Conservation (phyloP, 92 coral and sea anemone species). For the Epizoanthus scotinus region DNA sequence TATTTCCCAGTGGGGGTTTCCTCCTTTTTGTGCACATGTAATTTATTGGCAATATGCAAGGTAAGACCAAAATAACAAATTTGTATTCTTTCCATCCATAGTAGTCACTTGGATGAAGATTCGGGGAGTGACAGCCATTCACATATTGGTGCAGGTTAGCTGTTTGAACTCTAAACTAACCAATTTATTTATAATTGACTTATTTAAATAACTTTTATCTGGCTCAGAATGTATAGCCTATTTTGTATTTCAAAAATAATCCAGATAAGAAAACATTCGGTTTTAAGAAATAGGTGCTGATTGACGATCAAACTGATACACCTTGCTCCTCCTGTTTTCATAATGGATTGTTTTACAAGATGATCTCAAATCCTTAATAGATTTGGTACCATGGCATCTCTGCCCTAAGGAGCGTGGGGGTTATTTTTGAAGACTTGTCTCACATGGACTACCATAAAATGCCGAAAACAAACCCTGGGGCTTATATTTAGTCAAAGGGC, state of each 20-base stretch:
- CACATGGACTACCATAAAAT: not conserved
- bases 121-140: slow-evolving; percentile 7
- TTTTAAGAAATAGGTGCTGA: not conserved
- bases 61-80: slow-evolving; percentile 7
- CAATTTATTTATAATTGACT: slow-evolving; percentile 14
- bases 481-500: too few relatives aligned
- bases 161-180: slow-evolving; percentile 7
- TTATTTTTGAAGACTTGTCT: not conserved
- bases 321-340: slow-evolving; percentile 14
- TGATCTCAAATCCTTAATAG: slow-evolving; percentile 1
- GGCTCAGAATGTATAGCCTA: slow-evolving; percentile 11
- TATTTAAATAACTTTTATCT: not conserved
- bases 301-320: slow-evolving; percentile 10
- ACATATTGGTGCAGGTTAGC: slow-evolving; percentile 9
- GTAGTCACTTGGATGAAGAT: slow-evolving; percentile 13
- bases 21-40: too few relatives aligned
- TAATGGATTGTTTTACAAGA: not conserved
- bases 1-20: too few relatives aligned
- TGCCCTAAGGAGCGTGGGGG: not conserved
- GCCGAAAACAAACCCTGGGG: too few relatives aligned
- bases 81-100: slow-evolving; percentile 12
- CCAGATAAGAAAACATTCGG: not conserved
- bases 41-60: slow-evolving; percentile 1
- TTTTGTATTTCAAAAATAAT: slow-evolving; percentile 3
- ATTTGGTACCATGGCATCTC: slow-evolving; percentile 10